A percentile compares a stretch with the other conserved stretches of the same genome.
Evolutionary conservation across 2,797 vertebrate species (phyloP).

Genomic region (Gallinago solitaria): DNA sequence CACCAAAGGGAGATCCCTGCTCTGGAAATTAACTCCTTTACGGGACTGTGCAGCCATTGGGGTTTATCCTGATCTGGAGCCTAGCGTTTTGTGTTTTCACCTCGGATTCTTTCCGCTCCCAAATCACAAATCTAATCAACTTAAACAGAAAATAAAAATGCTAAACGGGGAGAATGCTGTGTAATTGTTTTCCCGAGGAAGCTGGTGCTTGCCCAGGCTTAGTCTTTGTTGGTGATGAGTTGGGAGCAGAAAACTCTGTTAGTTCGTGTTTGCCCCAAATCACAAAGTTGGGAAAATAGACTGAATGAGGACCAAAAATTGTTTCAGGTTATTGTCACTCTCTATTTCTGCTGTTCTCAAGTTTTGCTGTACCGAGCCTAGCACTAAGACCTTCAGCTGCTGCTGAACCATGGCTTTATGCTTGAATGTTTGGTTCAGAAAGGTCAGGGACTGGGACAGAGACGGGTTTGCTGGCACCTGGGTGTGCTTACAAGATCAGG

Average conservation of each 20-base stretch:
- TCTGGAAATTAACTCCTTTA: background rate
- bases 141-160: background rate
- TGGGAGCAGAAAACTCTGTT: background rate
- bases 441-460: background rate
- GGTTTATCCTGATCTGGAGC: background rate
- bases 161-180: background rate
- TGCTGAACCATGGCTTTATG: background rate
- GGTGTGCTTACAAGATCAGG: background rate
- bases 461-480: background rate
- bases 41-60: background rate
- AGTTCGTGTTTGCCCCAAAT: background rate
- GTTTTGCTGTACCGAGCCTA: background rate
- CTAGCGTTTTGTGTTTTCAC: background rate
- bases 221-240: background rate
- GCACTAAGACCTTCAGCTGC: background rate
- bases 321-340: background rate
- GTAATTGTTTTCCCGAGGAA: background rate
- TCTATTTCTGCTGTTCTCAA: background rate
- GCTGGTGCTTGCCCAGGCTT: background rate
- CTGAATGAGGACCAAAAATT: background rate
- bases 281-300: background rate
- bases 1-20: background rate
- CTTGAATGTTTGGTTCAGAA: background rate
- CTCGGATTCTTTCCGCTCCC: background rate
- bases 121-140: conserved; percentile 22